Evolutionary conservation across 64 coral and sea anemone species (phyloP), one percentile per base, ranked within the genome.

Genomic region (Exaiptasia diaphana): DNA sequence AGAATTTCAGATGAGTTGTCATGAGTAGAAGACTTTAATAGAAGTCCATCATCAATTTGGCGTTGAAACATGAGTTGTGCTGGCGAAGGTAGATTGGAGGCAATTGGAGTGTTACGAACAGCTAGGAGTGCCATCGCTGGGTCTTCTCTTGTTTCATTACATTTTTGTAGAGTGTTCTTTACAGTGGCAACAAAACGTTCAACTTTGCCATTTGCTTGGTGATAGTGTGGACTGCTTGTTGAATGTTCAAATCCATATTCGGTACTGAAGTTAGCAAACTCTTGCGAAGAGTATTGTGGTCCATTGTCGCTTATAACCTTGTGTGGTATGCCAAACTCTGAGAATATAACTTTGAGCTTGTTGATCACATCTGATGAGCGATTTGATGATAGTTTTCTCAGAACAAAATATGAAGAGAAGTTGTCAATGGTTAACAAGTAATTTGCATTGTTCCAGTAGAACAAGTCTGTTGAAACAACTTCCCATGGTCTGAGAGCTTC

Each of bases 251-350:
- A 73, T 40, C 63, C 46, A 49, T 32, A 72, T 17, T 72, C 9
- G 15, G 49, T 27, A 71, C 64, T 48, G 44, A 83, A 83, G 27
- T 83, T 64, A 18, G 29, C 43, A 37, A 71, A 68, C 45, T 65
- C 20, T 21, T 41, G 28, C 38, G 57, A 65, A 29, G 38, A 13
- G 40, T 36, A 83, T 33, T 91, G 80, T 1, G 80, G 61, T 18
- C 88, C 60, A 68, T 90, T 90, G 38, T 82, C 69, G 22, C 26
- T 82, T 50, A 76, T 53, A 20, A 90, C 56, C 9, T 81, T 1
- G 10, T 90, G 58, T 13, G 71, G 79, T 12, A 83, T 83, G 41
- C 71, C 79, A n/a, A n/a, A n/a, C n/a, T n/a, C n/a, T 18, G 78
- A 30, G 30, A 90, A 90, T 35, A 90, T 48, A 24, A 82, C 78